Evolutionary conservation across 1,140 invertebrate species (phyloP), one percentile per base, ranked within the genome.

Genomic region (Papilio aristodemus): DNA sequence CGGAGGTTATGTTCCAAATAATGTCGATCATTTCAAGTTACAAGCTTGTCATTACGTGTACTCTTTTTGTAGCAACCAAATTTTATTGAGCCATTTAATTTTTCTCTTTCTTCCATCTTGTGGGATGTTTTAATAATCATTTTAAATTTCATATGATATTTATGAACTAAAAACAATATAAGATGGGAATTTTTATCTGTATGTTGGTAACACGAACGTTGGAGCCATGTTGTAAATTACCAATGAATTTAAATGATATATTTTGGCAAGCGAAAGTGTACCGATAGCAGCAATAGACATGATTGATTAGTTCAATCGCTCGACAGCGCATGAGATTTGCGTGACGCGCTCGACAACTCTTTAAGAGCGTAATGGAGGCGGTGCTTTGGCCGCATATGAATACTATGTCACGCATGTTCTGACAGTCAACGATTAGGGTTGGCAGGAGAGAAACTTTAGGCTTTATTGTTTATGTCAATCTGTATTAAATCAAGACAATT

Each of bases 1-100:
- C 68, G 72, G 63, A 71, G 74, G 74, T 80, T 78, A 80, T 72
- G 71, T 68, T 63, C 71, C 59, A 70, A 71, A 75, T 80, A 72
- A 78, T 69, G 73, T 72, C 73, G 70, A 73, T 75, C 75, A 74
- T 76, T 76, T 78, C 17, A 54, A 17, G 17, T 54, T 54, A 54
- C 14, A 43, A 43, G 19, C 46, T 25, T 54, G 46, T 54, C 27
- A 32, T 32, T 54, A 54, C 17, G 9, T 54, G 19, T 54, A 54
- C 17, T 22, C 1, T 54, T 54, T 22, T 54, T 22, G 11, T 43
- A 7, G 17, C 14, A 17, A 54, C 17, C 2, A 17, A 46, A 19
- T 46, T 46, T n/a, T n/a, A n/a, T n/a, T n/a, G n/a, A n/a, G n/a
- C n/a, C n/a, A n/a, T n/a, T n/a, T n/a, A n/a, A n/a, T n/a, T n/a